A percentile compares a stretch with the other conserved stretches of the same genome.
Conservation (phyloP, 2,113 vertebrate genomes). For the Uria lomvia region DNA sequence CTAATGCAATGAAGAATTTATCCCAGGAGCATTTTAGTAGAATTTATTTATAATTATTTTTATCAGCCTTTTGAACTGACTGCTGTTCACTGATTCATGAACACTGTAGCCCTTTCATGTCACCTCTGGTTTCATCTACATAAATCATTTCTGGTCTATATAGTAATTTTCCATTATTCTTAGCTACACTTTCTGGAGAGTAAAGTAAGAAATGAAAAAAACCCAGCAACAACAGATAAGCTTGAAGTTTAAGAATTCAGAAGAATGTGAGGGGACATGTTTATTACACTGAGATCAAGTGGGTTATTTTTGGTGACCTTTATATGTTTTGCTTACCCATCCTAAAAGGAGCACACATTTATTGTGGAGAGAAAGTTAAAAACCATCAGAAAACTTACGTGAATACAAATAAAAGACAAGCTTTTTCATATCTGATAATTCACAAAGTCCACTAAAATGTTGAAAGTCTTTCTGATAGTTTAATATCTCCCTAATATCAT, state of each 20-base stretch:
- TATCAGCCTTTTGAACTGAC: background rate
- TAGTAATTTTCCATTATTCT: background rate
- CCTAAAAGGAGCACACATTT: background rate
- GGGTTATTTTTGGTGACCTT: background rate
- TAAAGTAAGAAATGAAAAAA: background rate
- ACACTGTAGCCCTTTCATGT: background rate
- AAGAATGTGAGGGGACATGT: background rate
- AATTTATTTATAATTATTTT: background rate
- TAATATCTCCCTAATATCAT: background rate
- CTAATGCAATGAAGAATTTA: background rate
- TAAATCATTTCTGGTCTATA: background rate
- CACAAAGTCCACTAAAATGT: background rate
- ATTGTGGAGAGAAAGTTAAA: background rate
- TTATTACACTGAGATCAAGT: background rate
- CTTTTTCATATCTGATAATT: background rate
- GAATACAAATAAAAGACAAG: background rate
- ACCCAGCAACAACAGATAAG: background rate
- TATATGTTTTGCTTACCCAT: background rate
- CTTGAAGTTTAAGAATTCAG: background rate
- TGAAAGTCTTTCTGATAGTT: background rate
- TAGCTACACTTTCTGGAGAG: background rate
- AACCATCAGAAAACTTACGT: background rate
- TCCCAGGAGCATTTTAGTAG: background rate
- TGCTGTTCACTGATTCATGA: background rate
- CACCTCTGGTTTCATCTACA: background rate